Base-by-base conservation (phyloP, 2,888 invertebrate species). In the Drosophila seclusa region DNA sequence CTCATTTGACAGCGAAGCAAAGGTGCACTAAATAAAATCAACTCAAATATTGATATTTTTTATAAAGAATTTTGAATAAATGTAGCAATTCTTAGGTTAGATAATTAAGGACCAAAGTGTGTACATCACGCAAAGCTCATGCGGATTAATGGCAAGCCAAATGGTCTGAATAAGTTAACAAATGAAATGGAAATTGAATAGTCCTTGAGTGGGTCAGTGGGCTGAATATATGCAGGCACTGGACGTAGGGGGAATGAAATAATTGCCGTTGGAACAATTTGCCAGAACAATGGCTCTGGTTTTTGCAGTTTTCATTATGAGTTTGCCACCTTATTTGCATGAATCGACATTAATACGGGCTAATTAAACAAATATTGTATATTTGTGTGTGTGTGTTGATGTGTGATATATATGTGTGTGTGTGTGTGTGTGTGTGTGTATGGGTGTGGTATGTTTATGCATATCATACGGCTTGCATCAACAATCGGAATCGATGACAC, bases 351-450 rank as follows among this genome's bases (percentile, higher is more conserved):
- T 87, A 87, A 87, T 89, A 79, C 77, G 83, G 73, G 87, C 87
- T 87, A 89, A 87, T 87, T 87, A 87, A 89, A 89, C 89, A 87
- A 87, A 87, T 76, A 87, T 79, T 76, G 64, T 8, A 10, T 48
- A 42, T 16, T 24, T 24, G 16, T 36, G 21, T 29, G 21, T 29
- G 50, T 60, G 24, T 6, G 29, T n/a, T 18, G 21, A 11, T 29
- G 42, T 13, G 34, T 50, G 18, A 1, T 42, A 42, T 52, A 16
- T 21, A 48, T 58, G 27, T 32, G 45, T 21, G 18, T 31, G 38
- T 11, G 31, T 50, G 32, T 21, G 40, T 16, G 50, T n/a, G 16
- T 10, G 42, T 10, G 57, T 21, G 60, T 27, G 48, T 18, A 45
- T 31, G 32, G 27, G 45, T 54, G 67, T 60, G 65, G 52, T 76